Base-by-base conservation (phyloP, 92 coral and sea anemone genomes). In the Palythoa caribaeorum region DNA sequence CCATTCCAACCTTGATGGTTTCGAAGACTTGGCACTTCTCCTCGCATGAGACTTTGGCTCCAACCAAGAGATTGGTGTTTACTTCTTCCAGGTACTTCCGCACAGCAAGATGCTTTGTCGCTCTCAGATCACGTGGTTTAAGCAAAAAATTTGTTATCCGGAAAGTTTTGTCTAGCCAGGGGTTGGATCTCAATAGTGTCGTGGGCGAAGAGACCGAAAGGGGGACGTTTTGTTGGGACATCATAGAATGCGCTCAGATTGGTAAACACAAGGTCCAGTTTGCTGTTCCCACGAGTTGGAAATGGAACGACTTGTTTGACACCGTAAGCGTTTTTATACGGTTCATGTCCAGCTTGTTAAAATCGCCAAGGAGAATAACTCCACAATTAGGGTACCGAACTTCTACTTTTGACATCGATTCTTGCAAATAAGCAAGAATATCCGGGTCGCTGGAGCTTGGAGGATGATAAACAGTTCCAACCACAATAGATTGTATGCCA, bases 401-500 rank as follows among this genome's bases (percentile, higher is more conserved):
- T 73, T 73, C 78, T 3, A 40, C 38, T 39, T 17, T 73, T 14
- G 78, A 73, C 71, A 86, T 5, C 3, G 87, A 71, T 59, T 78
- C 77, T 73, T 35, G 55, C 72, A 91, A 66, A 40, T 83, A 83
- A 5, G 83, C 62, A 8, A 87, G 62, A 55, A 55, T 55, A 0
- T 3, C 17, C 17, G 16, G 62, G 62, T 55, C 62, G 62, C 62
- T 55, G 11, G 62, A 55, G 62, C 62, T 55, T 55, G 62, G 91
- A 14, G 88, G 90, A 52, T 91, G 89, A 72, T 90, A 90, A 70
- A 90, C 87, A 10, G 21, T 17, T 73, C 54, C 36, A 11, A 16
- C 28, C 10, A 73, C 62, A 55, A 55, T 55, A 55, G 62, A 55
- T 55, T 55, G 62, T 55, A 55, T 55, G 62, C 47, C 2, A 5